A percentile compares a stretch with the other conserved stretches of the same genome.
phyloP scores from a whole-genome alignment of 2,113 vertebrate genomes.

The Dipodomys ordii region DNA sequence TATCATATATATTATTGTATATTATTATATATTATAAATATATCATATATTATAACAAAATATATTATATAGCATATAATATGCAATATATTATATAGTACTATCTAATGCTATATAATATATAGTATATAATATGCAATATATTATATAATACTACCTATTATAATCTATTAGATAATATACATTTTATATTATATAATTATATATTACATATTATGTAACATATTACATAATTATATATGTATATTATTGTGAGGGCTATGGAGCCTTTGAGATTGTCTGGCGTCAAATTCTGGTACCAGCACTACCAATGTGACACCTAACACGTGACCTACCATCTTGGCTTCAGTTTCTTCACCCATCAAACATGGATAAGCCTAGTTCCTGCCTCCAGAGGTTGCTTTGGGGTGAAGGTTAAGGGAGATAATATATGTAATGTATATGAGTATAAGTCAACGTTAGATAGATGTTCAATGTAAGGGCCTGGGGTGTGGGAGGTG shows the following conservation, averaged over 20 bases:
- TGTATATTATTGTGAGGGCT: not conserved
- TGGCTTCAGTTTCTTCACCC: not conserved
- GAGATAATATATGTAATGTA: not conserved
- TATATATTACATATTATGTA: no score
- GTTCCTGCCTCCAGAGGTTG: not conserved
- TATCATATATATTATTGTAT: not conserved
- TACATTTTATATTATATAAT: no score
- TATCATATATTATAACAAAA: no score
- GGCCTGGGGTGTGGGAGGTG: not conserved
- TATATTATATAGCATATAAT: no score
- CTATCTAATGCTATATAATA: no score
- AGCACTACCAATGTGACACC: not conserved
- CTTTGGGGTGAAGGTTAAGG: not conserved
- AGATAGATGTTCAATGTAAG: not conserved
- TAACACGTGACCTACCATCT: not conserved
- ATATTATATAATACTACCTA: no score
- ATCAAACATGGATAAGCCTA: not conserved
- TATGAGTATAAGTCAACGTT: not conserved
- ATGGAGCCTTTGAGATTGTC: not conserved
- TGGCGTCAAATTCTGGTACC: constrained; percentile 19
- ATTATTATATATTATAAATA: no score
- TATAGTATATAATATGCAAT: no score
- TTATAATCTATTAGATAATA: no score
- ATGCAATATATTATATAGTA: no score
- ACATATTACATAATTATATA: no score